These are phyloP conservation scores for Arge pagana DNA, from an alignment of 2,888 invertebrate species.

Conservation along the genomic window DNA sequence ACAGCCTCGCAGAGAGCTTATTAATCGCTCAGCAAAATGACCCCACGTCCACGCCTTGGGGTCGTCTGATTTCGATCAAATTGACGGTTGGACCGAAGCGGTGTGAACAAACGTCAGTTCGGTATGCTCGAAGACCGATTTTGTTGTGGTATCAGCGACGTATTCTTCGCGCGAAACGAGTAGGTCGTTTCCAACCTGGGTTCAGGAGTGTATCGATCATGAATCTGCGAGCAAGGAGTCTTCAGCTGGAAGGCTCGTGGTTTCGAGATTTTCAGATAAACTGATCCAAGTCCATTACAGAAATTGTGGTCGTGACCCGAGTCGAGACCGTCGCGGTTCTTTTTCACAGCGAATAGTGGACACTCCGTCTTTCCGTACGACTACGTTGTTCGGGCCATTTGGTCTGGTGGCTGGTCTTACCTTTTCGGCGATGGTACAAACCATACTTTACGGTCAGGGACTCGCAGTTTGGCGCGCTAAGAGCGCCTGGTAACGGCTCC, in stretches of 20 bases:
- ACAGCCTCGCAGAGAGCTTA: too few relatives aligned
- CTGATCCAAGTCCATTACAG: conserved; percentile 55
- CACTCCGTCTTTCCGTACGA: conserved; percentile 35
- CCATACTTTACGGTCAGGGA: conserved; percentile 39
- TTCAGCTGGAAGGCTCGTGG: background rate
- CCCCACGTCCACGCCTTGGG: too few relatives aligned
- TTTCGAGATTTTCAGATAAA: conserved; percentile 27
- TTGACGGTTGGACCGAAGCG: too few relatives aligned
- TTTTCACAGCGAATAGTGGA: conserved; percentile 32
- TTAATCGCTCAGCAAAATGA: too few relatives aligned
- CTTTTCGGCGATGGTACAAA: conserved; percentile 28
- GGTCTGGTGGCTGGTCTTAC: conserved; percentile 22
- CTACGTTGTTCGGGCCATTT: conserved; percentile 27
- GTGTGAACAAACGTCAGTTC: too few relatives aligned
- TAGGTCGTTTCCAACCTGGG: background rate
- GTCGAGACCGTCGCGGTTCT: conserved; percentile 35
- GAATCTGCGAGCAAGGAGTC: background rate
- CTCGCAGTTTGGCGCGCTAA: conserved; percentile 41
- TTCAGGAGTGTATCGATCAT: background rate
- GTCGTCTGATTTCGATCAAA: background rate
- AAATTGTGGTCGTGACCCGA: conserved; percentile 53
- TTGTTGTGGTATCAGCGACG: background rate
- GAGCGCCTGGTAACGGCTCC: conserved; percentile 41
- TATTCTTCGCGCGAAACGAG: background rate
- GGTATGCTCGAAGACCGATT: too few relatives aligned